phyloP scores from a whole-genome alignment of 2,113 vertebrate species.

The Tyrannus savana region DNA sequence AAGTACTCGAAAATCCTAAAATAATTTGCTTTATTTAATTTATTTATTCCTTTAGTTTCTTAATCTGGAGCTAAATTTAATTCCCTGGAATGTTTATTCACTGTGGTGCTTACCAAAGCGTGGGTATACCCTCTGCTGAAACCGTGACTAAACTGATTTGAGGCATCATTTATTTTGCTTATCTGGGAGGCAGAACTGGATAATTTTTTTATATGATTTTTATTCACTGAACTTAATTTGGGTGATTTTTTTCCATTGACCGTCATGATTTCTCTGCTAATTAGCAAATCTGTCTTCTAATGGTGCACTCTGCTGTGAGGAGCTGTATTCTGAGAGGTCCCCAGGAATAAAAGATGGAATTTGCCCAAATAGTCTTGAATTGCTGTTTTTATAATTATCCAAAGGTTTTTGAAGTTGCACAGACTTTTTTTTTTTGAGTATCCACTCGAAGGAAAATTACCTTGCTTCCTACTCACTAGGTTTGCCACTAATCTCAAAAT shows the following conservation, averaged over 20 bases:
- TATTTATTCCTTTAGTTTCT: neutral
- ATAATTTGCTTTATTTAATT: neutral
- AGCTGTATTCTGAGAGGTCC: neutral
- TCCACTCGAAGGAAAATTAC: neutral
- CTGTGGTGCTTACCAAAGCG: neutral
- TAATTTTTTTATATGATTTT: neutral
- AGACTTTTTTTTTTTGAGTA: neutral
- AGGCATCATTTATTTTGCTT: neutral
- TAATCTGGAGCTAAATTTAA: neutral
- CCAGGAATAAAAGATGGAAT: neutral
- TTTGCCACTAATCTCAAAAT: neutral
- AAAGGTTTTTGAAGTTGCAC: neutral
- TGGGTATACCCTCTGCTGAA: neutral
- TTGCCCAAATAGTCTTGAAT: neutral
- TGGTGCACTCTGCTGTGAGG: neutral
- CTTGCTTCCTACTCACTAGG: neutral
- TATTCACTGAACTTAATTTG: neutral
- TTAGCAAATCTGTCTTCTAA: neutral
- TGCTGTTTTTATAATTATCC: neutral
- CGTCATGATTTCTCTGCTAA: neutral
- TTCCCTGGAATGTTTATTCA: neutral
- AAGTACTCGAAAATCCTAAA: constrained; percentile 43
- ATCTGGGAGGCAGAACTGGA: neutral
- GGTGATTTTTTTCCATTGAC: neutral
- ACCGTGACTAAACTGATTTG: neutral